Evolutionary conservation across 1,140 invertebrate species (phyloP).

Genomic region (Drosophila sp.): DNA sequence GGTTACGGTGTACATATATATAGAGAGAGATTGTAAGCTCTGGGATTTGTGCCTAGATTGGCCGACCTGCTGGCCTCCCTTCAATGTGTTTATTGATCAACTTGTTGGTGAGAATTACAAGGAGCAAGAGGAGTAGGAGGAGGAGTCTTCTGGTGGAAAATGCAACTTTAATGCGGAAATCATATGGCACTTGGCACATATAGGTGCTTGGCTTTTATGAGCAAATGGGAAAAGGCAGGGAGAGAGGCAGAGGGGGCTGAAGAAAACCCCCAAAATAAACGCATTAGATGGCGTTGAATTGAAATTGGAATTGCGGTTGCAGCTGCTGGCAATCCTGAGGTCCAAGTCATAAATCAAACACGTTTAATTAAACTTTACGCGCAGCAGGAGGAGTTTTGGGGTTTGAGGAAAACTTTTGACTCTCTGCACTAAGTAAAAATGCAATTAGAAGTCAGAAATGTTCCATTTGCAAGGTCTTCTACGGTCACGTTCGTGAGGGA

Average conservation of each 20-base stretch:
- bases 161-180: conserved; percentile 65
- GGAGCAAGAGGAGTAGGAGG: not conserved
- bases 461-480: conserved; percentile 10
- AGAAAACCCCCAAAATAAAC: conserved; percentile 53
- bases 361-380: conserved; percentile 79
- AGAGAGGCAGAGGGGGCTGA: not conserved
- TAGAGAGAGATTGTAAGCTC: conserved; percentile 39
- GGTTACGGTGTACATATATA: conserved; percentile 3
- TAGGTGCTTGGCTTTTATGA: conserved; percentile 59
- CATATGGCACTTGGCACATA: conserved; percentile 53
- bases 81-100: conserved; percentile 64
- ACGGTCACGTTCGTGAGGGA: conserved; percentile 34
- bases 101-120: conserved; percentile 55
- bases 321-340: conserved; percentile 46
- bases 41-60: conserved; percentile 69
- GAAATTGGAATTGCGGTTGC: conserved; percentile 66
- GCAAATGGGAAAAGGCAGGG: conserved; percentile 3
- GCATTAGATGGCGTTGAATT: conserved; percentile 53
- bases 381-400: conserved; percentile 6
- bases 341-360: conserved; percentile 76
- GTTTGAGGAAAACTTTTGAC: conserved; percentile 48
- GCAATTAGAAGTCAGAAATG: conserved; percentile 70
- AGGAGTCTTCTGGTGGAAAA: conserved; percentile 22
- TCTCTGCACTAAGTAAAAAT: conserved; percentile 72
- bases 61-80: conserved; percentile 29